Evolutionary conservation across 1,140 invertebrate species (phyloP).

Genomic region (Scaptomyza pallida): DNA sequence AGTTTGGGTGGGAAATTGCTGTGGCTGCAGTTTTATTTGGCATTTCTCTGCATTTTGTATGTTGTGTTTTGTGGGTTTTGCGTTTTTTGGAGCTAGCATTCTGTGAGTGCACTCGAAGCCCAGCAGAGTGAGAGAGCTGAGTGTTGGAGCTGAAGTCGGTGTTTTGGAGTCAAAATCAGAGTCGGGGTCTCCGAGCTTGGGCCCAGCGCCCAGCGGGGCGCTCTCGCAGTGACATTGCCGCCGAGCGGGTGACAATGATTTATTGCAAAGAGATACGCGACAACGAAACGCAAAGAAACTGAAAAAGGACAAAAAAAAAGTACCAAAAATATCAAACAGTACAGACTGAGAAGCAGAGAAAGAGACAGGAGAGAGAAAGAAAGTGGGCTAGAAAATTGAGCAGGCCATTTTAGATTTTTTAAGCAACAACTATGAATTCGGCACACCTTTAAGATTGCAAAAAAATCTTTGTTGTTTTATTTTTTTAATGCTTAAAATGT

Average conservation of each 20-base stretch:
- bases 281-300: slow-evolving; percentile 72
- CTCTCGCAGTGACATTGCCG: slow-evolving; percentile 82
- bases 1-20: slow-evolving; percentile 55
- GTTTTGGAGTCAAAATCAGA: slow-evolving; percentile 8
- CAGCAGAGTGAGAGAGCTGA: slow-evolving; percentile 20
- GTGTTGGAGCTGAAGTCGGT: slow-evolving; percentile 5
- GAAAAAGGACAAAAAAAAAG: slow-evolving; percentile 60
- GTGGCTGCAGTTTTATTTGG: slow-evolving; percentile 48
- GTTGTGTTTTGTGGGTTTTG: slow-evolving; percentile 29
- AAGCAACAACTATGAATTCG: too few relatives aligned
- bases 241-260: slow-evolving; percentile 83
- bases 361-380: slow-evolving; percentile 21
- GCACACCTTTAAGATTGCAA: slow-evolving; percentile 45
- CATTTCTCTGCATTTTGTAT: slow-evolving; percentile 22
- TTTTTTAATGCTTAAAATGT: slow-evolving; percentile 67
- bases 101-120: slow-evolving; percentile 30
- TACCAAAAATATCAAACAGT: slow-evolving; percentile 50
- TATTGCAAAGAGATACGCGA: slow-evolving; percentile 83
- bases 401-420: slow-evolving; percentile 1
- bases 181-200: slow-evolving; percentile 40
- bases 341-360: slow-evolving; percentile 43
- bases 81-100: slow-evolving; percentile 36
- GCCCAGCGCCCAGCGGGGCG: slow-evolving; percentile 77
- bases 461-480: too few relatives aligned
- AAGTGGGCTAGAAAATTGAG: slow-evolving; percentile 21